phyloP scores from a whole-genome alignment of 2,113 vertebrate genomes.

The Blennius ocellaris region DNA sequence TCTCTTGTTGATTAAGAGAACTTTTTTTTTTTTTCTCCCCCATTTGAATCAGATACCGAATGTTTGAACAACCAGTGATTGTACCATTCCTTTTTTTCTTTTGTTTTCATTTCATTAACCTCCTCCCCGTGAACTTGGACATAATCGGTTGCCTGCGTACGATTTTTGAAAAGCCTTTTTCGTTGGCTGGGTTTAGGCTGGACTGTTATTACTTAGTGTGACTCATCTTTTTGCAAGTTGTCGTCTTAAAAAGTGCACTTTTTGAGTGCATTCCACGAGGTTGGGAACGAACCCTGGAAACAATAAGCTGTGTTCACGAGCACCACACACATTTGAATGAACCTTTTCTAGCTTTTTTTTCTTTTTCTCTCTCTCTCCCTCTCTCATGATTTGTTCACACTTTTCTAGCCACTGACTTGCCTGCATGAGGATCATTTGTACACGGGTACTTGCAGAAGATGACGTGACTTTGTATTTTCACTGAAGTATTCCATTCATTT shows the following conservation, averaged over 20 bases:
- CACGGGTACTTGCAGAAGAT: slow-evolving; percentile 47
- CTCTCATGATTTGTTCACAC: slow-evolving; percentile 13
- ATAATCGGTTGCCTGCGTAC: slow-evolving; percentile 60
- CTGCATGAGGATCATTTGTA: slow-evolving; percentile 57
- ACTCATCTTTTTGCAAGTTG: slow-evolving; percentile 44
- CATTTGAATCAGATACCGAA: slow-evolving; percentile 36
- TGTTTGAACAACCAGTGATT: slow-evolving; percentile 54
- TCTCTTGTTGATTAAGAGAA: slow-evolving; percentile 67
- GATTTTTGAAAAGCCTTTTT: slow-evolving; percentile 45
- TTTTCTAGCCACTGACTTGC: slow-evolving; percentile 49
- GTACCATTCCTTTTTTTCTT: slow-evolving; percentile 32
- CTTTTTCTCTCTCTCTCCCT: slow-evolving; percentile 4
- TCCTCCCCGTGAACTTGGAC: slow-evolving; percentile 51
- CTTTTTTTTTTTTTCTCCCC: slow-evolving; percentile 17
- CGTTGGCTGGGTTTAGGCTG: slow-evolving; percentile 57
- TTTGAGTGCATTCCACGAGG: slow-evolving; percentile 53
- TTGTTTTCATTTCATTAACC: slow-evolving; percentile 35
- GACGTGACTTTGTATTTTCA: slow-evolving; percentile 57
- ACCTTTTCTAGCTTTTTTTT: slow-evolving; percentile 10
- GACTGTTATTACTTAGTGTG: slow-evolving; percentile 69
- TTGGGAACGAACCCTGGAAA: slow-evolving; percentile 48
- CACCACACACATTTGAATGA: slow-evolving; percentile 30
- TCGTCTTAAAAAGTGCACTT: slow-evolving; percentile 80
- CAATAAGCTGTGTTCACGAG: slow-evolving; percentile 40
- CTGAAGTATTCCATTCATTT: slow-evolving; percentile 66